Evolutionary conservation across 1,140 invertebrate species (phyloP).

Genomic region (Heliothis subflexa): DNA sequence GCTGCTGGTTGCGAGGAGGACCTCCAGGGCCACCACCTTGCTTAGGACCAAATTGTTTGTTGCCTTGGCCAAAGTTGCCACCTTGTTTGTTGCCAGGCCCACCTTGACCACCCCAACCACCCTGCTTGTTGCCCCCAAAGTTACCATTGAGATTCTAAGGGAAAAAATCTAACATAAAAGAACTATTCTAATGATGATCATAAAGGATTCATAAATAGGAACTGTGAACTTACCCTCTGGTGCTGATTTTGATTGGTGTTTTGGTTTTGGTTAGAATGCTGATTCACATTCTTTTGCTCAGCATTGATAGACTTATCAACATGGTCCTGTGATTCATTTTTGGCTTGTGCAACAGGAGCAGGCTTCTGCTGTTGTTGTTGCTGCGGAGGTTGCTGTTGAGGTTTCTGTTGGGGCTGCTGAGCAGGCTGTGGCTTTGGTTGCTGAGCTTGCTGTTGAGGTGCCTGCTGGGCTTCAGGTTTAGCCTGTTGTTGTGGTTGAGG

Average conservation of each 20-base stretch:
- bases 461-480: conserved; percentile 46
- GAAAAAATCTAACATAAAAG: conserved; percentile 15
- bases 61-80: conserved; percentile 59
- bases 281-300: conserved; percentile 65
- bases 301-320: conserved; percentile 65
- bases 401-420: conserved; percentile 56
- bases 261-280: conserved; percentile 52
- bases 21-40: conserved; percentile 55
- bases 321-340: conserved; percentile 65
- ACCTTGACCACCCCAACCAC: conserved; percentile 53
- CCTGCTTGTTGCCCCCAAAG: conserved; percentile 70
- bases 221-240: conserved; percentile 51
- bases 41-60: conserved; percentile 62
- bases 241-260: conserved; percentile 48
- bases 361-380: conserved; percentile 58
- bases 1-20: conserved; percentile 66
- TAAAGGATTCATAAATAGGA: not conserved
- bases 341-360: conserved; percentile 54
- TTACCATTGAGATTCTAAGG: conserved; percentile 78
- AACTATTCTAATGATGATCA: not conserved
- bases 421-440: conserved; percentile 51
- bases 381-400: conserved; percentile 51
- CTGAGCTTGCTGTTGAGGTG: conserved; percentile 31
- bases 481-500: conserved; percentile 48
- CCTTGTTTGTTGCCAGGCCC: conserved; percentile 62